Conservation (phyloP, 2,888 invertebrate genomes). For the Physocephala rufipes region DNA sequence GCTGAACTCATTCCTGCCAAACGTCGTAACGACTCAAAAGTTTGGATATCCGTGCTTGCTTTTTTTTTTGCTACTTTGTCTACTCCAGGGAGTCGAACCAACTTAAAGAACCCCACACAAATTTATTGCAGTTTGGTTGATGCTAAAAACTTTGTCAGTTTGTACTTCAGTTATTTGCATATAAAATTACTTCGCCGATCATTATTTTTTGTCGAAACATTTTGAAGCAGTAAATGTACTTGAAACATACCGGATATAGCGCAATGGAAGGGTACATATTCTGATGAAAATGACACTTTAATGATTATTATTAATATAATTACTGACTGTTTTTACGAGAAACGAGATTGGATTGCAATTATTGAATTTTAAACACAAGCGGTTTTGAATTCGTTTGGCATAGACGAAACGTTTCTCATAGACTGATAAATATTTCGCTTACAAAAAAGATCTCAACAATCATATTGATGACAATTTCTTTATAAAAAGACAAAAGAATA, state of each 20-base stretch:
- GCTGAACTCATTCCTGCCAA: conserved; percentile 29
- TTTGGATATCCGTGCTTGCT: background rate
- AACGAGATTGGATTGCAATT: too few species aligned
- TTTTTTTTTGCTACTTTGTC: background rate
- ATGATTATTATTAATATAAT: too few species aligned
- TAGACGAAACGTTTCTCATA: too few species aligned
- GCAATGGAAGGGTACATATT: too few species aligned
- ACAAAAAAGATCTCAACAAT: too few species aligned
- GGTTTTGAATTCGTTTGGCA: too few species aligned
- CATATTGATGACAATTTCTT: too few species aligned
- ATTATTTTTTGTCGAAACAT: conserved; percentile 2
- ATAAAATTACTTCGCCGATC: conserved; percentile 19
- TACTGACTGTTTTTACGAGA: too few species aligned
- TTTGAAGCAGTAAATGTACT: conserved; percentile 3
- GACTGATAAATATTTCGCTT: too few species aligned
- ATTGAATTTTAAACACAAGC: too few species aligned
- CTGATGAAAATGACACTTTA: too few species aligned
- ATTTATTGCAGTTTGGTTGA: conserved; percentile 25
- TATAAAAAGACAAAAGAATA: too few species aligned
- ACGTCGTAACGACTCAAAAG: conserved; percentile 26
- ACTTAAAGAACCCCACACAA: background rate
- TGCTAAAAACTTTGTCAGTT: conserved; percentile 38
- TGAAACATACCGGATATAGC: background rate
- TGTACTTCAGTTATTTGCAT: conserved; percentile 37
- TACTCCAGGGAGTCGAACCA: background rate